phyloP scores from a whole-genome alignment of 2,888 invertebrate species.

The Peribatodes rhomboidaria region DNA sequence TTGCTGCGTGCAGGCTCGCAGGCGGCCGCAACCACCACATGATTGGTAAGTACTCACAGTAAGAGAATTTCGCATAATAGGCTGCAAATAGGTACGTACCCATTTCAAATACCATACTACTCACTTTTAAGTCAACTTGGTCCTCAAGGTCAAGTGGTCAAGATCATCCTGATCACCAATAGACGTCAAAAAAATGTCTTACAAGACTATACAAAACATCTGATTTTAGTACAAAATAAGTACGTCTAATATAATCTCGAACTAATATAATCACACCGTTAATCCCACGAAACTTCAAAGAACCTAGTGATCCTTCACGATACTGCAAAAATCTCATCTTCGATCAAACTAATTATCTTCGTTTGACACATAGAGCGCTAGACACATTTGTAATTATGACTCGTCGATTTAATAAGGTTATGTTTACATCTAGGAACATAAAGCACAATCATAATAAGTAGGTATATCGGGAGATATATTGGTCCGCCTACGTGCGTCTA shows the following conservation, averaged over 20 bases:
- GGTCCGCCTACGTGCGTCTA: constrained; percentile 24
- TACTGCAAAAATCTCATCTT: not conserved
- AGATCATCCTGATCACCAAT: too few species aligned
- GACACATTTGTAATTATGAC: too few species aligned
- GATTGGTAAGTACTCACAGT: constrained; percentile 85
- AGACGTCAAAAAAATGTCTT: too few species aligned
- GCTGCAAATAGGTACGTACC: too few species aligned
- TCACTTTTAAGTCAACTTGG: too few species aligned
- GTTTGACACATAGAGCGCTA: too few species aligned
- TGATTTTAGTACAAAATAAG: not conserved
- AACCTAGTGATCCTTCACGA: not conserved
- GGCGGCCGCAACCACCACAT: constrained; percentile 86
- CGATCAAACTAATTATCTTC: too few species aligned
- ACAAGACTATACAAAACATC: not conserved
- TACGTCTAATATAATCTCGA: not conserved
- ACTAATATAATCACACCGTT: not conserved
- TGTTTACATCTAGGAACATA: not conserved
- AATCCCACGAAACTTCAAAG: not conserved
- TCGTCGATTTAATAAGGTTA: not conserved
- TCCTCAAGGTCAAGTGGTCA: too few species aligned
- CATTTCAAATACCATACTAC: too few species aligned
- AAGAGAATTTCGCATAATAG: not conserved
- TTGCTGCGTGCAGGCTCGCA: constrained; percentile 86
- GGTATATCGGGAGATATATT: constrained; percentile 1
- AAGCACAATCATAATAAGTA: not conserved